Base-by-base conservation (phyloP, 2,797 vertebrate species). In the Danio jaintianensis region DNA sequence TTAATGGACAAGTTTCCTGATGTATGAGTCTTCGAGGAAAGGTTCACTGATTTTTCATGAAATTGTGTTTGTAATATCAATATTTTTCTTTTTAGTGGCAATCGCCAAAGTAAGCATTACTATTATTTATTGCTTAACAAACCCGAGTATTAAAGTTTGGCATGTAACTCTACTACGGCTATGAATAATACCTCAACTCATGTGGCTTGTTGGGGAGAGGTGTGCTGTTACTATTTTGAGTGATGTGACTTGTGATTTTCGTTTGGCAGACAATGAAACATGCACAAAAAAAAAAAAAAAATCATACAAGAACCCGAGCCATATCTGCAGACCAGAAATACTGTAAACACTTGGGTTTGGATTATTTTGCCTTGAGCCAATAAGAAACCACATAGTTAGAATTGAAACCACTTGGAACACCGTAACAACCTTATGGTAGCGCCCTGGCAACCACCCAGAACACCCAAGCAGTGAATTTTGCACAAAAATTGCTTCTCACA, bases 181-280 rank as follows among this genome's bases (percentile, higher is more conserved):
- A 69, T 53, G 48, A 69, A 69, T 69, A n/a, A 52, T 69, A 38
- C 7, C 67, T 53, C 36, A 55, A 70, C 53, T 53, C 29, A 55
- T 55, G 68, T 55, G 50, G 36, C 50, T 53, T 42, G 11, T 40
- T 70, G 36, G 50, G 36, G 11, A 55, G 36, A 70, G n/a, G 50
- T 70, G 6, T 70, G 48, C 50, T 13, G 68, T 53, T 70, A 12
- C 50, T 42, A 40, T 70, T 70, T 70, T 55, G n/a, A 70, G 10
- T 36, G 13, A 68, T 53, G 29, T 18, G 50, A 42, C 16, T 55
- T 18, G 20, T 70, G 68, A 55, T 42, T 70, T 70, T 12, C 0
- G 2, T 4, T 55, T 53, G 50, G 50, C 50, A 42, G 50, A 53
- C 67, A 53, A 53, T 20, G 36, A 13, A 13, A 53, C 36, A 20